phyloP scores from a whole-genome alignment of 2,797 vertebrate genomes.

The Lepilemur ruficaudatus region DNA sequence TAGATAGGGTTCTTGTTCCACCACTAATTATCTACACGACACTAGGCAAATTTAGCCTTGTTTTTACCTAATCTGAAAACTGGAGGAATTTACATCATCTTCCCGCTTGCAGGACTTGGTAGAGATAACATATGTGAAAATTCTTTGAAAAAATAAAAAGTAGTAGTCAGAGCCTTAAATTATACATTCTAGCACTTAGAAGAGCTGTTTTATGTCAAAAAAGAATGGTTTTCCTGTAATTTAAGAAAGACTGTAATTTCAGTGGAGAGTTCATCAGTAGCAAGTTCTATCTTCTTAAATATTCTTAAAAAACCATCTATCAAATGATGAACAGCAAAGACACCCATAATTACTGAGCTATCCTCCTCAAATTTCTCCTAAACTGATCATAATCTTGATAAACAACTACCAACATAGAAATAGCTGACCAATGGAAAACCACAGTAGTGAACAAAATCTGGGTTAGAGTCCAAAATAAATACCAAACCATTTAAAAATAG shows the following conservation, averaged over 20 bases:
- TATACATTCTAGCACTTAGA: constrained; percentile 34
- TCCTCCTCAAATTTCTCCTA: background rate
- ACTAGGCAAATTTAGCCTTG: background rate
- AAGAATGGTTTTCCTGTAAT: constrained; percentile 16
- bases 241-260: constrained; percentile 41
- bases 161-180: constrained; percentile 30
- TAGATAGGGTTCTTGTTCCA: background rate
- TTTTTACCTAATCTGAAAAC: constrained; percentile 1
- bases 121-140: background rate
- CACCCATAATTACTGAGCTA: background rate
- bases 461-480: constrained; percentile 54
- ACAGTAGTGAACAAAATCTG: constrained; percentile 15
- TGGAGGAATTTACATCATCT: background rate
- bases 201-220: background rate
- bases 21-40: background rate
- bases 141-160: constrained; percentile 33
- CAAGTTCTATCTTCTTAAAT: background rate
- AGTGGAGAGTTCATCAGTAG: background rate
- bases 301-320: constrained; percentile 27
- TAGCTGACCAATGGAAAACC: background rate
- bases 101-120: background rate
- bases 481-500: constrained; percentile 56
- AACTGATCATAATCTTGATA: background rate
- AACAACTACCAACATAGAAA: background rate
- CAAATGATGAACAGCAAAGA: background rate